Evolutionary conservation across 1,140 invertebrate species (phyloP).

Genomic region (Aphis craccivora): DNA sequence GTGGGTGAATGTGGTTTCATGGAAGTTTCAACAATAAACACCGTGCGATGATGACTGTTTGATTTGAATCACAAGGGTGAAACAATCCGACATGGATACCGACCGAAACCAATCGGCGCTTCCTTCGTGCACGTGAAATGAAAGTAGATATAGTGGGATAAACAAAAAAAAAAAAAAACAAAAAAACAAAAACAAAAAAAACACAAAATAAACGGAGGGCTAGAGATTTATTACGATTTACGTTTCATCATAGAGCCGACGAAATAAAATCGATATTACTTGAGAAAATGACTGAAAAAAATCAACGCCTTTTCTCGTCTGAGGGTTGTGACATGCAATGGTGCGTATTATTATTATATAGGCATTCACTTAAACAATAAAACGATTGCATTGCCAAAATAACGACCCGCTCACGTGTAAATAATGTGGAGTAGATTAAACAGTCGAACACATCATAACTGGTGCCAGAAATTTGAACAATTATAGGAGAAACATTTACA

Average conservation of each 20-base stretch:
- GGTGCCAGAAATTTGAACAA: no score
- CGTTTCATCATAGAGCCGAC: background rate
- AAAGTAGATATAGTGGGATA: background rate
- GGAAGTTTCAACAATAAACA: constrained; percentile 44
- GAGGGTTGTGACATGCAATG: no score
- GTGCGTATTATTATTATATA: background rate
- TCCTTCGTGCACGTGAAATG: constrained; percentile 38
- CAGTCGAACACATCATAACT: no score
- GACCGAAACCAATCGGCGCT: constrained; percentile 54
- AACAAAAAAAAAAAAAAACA: background rate
- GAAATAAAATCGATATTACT: background rate
- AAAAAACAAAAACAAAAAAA: background rate
- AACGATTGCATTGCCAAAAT: no score
- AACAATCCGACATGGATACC: constrained; percentile 50
- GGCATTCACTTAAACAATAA: background rate
- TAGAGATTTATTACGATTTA: background rate
- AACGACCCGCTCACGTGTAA: no score
- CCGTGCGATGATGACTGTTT: constrained; percentile 53
- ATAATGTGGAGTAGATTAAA: no score
- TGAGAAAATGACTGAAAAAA: background rate
- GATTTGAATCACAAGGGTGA: constrained; percentile 55
- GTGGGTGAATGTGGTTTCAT: constrained; percentile 29
- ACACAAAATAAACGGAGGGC: background rate
- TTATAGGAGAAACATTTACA: no score
- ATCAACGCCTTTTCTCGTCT: background rate